A percentile compares a stretch with the other conserved stretches of the same genome.
Conservation (phyloP, 2,888 invertebrate genomes). For the Synergus umbraculus region DNA sequence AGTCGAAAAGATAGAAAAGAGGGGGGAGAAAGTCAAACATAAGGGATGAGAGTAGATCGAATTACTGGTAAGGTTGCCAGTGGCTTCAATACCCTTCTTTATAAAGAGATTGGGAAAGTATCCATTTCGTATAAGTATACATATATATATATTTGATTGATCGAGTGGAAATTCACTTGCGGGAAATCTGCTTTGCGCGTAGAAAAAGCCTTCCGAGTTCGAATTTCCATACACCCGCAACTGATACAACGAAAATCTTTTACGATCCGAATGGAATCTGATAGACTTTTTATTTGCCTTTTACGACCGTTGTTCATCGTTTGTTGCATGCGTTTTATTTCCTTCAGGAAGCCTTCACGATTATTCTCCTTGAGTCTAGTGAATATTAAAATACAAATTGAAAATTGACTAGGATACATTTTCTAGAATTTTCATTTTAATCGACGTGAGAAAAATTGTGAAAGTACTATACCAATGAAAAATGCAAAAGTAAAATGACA, state of each 20-base stretch:
- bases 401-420: neutral
- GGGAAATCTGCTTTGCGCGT: neutral
- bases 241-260: slow-evolving; percentile 8
- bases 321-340: slow-evolving; percentile 33
- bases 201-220: neutral
- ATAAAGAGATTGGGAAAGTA: slow-evolving; percentile 19
- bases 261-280: slow-evolving; percentile 11
- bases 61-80: neutral
- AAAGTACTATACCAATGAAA: too few species aligned
- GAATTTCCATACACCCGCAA: slow-evolving; percentile 23
- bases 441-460: too few species aligned
- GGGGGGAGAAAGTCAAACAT: neutral
- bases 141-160: slow-evolving; percentile 8
- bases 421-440: neutral
- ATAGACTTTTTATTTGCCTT: slow-evolving; percentile 29
- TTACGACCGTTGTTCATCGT: slow-evolving; percentile 13
- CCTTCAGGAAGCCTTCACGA: neutral
- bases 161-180: slow-evolving; percentile 25
- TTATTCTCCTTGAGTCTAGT: neutral
- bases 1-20: slow-evolving; percentile 10
- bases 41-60: slow-evolving; percentile 6
- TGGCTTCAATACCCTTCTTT: neutral
- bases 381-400: neutral
- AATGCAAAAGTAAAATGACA: too few species aligned
- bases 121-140: neutral